Evolutionary conservation across 2,888 invertebrate species (phyloP).

Genomic region (Marronus borbonicus): DNA sequence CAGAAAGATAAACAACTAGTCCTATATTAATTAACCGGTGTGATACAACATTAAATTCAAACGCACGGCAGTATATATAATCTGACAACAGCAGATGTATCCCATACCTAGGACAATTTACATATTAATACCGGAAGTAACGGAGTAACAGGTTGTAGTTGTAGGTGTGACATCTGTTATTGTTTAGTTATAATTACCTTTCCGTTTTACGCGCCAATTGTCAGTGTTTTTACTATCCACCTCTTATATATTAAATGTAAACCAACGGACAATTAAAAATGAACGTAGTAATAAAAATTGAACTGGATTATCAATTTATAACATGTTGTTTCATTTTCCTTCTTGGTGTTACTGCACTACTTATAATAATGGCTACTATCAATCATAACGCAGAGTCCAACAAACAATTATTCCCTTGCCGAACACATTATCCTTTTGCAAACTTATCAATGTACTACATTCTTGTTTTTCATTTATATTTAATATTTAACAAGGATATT

Average conservation of each 20-base stretch:
- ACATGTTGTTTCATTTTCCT: too few relatives aligned
- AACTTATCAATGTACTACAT: too few relatives aligned
- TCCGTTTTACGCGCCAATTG: constrained; percentile 41
- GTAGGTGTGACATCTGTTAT: constrained; percentile 46
- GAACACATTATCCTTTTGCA: too few relatives aligned
- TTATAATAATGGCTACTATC: too few relatives aligned
- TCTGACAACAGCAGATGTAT: constrained; percentile 37
- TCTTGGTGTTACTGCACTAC: too few relatives aligned
- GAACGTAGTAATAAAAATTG: not conserved
- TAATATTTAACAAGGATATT: too few relatives aligned
- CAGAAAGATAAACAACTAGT: not conserved
- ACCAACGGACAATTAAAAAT: not conserved
- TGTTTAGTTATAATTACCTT: constrained; percentile 45
- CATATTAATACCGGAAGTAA: constrained; percentile 47
- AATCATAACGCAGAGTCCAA: too few relatives aligned
- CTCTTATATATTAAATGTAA: not conserved
- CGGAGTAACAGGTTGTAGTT: constrained; percentile 44
- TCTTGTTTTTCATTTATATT: too few relatives aligned
- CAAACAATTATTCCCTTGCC: too few relatives aligned
- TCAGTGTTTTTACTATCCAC: constrained; percentile 41
- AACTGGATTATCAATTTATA: too few relatives aligned
- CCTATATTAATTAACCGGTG: constrained; percentile 27
- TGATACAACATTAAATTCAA: constrained; percentile 33
- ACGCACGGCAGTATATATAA: constrained; percentile 24
- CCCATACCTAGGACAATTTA: constrained; percentile 29